Conservation (phyloP, 2,113 vertebrate species). For the Cololabis saira region DNA sequence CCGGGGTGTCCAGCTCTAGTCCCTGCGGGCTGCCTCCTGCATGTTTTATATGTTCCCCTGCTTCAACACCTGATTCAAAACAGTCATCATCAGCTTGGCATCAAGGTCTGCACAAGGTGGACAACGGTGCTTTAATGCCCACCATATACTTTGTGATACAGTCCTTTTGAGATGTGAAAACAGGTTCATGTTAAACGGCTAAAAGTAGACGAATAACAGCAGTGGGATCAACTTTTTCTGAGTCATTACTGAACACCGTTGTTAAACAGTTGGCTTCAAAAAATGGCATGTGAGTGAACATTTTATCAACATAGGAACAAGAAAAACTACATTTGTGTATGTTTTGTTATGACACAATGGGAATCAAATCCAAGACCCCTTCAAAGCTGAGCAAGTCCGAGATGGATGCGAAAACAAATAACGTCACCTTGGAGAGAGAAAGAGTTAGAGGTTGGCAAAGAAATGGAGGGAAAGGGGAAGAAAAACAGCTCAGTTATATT, state of each 20-base stretch:
- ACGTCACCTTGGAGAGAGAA: slow-evolving; percentile 25
- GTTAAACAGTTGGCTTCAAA: not conserved
- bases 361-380: too few relatives aligned
- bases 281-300: not conserved
- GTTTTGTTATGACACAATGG: not conserved
- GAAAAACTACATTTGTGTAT: not conserved
- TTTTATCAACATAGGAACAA: slow-evolving; percentile 3
- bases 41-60: slow-evolving; percentile 20
- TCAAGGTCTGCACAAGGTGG: not conserved
- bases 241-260: not conserved
- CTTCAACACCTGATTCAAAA: not conserved
- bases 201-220: slow-evolving; percentile 25
- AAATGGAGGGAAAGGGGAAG: slow-evolving; percentile 3
- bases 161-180: not conserved
- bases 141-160: too few relatives aligned
- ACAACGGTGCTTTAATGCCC: too few relatives aligned
- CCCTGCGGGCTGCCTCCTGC: slow-evolving; percentile 14
- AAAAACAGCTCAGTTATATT: slow-evolving; percentile 31
- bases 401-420: slow-evolving; percentile 26
- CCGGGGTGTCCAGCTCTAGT: too few relatives aligned
- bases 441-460: slow-evolving; percentile 32
- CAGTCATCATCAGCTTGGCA: too few relatives aligned
- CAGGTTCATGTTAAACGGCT: slow-evolving; percentile 29
- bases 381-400: slow-evolving; percentile 8
- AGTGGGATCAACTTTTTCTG: slow-evolving; percentile 10